Percentiles rank a stretch among this genome's conserved stretches.
Evolutionary conservation across 2,888 invertebrate genomes (phyloP).

Genomic region (Camponotus fellah): DNA sequence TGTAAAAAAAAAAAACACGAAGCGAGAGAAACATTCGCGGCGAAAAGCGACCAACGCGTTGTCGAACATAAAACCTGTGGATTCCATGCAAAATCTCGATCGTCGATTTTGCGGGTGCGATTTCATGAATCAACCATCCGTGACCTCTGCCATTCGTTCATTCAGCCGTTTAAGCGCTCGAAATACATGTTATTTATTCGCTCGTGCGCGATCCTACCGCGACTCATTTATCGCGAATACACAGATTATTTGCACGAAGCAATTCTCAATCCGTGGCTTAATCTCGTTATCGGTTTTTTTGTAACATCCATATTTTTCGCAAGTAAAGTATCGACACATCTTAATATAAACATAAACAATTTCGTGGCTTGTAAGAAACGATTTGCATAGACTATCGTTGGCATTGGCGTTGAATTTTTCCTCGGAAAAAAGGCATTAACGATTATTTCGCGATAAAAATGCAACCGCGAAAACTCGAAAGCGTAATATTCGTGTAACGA

Average conservation of each 20-base stretch:
- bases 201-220: slow-evolving; percentile 30
- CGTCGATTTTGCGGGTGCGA: slow-evolving; percentile 63
- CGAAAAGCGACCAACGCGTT: neutral
- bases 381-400: neutral
- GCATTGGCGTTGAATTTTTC: neutral
- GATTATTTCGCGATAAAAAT: slow-evolving; percentile 23
- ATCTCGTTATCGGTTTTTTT: slow-evolving; percentile 18
- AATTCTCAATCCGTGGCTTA: neutral
- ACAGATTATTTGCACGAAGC: neutral
- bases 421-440: neutral
- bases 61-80: slow-evolving; percentile 63
- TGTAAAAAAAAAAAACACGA: neutral
- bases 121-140: slow-evolving; percentile 51
- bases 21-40: neutral
- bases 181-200: slow-evolving; percentile 49
- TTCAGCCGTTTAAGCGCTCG: slow-evolving; percentile 34
- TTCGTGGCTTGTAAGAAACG: neutral
- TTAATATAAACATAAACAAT: neutral
- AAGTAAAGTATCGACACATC: too few species aligned
- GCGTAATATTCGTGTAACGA: slow-evolving; percentile 35
- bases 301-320: neutral
- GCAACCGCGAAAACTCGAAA: slow-evolving; percentile 17
- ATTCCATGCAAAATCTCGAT: slow-evolving; percentile 60
- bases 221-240: slow-evolving; percentile 36
- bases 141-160: slow-evolving; percentile 45